A percentile compares a stretch with the other conserved stretches of the same genome.
Evolutionary conservation across 2,113 vertebrate species (phyloP).

Genomic region (Carassius carassius): DNA sequence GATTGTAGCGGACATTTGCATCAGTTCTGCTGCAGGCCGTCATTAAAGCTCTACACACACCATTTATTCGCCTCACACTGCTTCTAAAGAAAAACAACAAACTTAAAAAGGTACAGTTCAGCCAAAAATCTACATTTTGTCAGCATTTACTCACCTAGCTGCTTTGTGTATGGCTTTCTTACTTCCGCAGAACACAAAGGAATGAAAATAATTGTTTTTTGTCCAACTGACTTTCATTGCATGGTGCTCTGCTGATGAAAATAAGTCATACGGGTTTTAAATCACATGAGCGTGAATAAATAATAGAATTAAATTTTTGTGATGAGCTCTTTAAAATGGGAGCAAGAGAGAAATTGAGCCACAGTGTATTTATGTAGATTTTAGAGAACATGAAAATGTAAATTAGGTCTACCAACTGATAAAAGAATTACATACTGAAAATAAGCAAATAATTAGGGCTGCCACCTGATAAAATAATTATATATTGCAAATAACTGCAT

Average conservation of each 20-base stretch:
- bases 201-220: background rate
- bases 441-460: background rate
- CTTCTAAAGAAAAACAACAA: slow-evolving; percentile 4
- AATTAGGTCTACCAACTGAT: background rate
- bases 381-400: background rate
- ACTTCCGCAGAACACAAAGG: background rate
- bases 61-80: slow-evolving; percentile 19
- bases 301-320: background rate
- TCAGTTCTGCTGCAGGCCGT: slow-evolving; percentile 24
- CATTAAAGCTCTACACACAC: slow-evolving; percentile 31
- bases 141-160: background rate
- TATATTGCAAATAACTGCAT: background rate
- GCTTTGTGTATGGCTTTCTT: background rate
- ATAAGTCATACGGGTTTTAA: no score
- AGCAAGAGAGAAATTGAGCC: background rate
- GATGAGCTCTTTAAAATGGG: background rate
- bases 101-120: background rate
- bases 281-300: background rate
- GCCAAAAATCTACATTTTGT: background rate
- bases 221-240: background rate
- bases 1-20: slow-evolving; percentile 21
- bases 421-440: background rate
- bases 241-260: background rate
- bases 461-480: background rate
- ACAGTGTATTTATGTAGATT: background rate